Base-by-base conservation (phyloP, 2,113 vertebrate species). In the Semnornis frantzii region DNA sequence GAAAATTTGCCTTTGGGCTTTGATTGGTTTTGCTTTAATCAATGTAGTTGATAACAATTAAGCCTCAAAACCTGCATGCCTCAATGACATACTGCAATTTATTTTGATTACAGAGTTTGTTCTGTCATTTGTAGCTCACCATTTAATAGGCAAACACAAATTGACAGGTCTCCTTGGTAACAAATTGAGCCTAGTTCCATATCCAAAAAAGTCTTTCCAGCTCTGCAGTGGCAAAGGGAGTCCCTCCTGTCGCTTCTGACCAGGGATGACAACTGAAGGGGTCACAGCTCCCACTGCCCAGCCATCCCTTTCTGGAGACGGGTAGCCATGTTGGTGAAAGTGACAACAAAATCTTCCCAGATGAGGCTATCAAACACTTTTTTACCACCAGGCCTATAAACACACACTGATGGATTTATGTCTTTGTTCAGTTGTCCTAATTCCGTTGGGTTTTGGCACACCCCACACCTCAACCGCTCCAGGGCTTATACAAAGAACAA, bases 241-340 rank as follows among this genome's bases (percentile, higher is more conserved):
- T 8, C 65, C 31, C 25, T 28, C 54, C 44, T 25, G 34, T 27
- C 12, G 44, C 64, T 48, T 6, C 25, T 6, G 5, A 28, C 21
- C 72, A 80, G 44, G 20, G 31, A 15, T 1, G 5, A 65, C 62
- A 75, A 39, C 16, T n/a, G n/a, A 48, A 28, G 30, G 21, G 34
- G 19, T 5, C 12, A 6, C 2, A 0, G 19, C 27, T 88, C 63
- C 33, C 84, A 62, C 10, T 12, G 1, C n/a, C 44, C 80, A 8
- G 0, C 10, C 13, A 19, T 2, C 19, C 4, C 14, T 4, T 18
- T 64, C 71, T 21, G 54, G 21, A 44, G 28, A 48, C 10, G 10
- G n/a, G 17, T 2, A 63, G 16, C 6, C 1, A 0, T 4, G 14
- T 1, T 0, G 0, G 13, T 4, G 25, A 25, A 28, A 8, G 30